A percentile compares a stretch with the other conserved stretches of the same genome.
These are phyloP conservation scores for Anas platyrhynchos DNA, from an alignment of 2,113 vertebrate genomes.

Conservation along the genomic window DNA sequence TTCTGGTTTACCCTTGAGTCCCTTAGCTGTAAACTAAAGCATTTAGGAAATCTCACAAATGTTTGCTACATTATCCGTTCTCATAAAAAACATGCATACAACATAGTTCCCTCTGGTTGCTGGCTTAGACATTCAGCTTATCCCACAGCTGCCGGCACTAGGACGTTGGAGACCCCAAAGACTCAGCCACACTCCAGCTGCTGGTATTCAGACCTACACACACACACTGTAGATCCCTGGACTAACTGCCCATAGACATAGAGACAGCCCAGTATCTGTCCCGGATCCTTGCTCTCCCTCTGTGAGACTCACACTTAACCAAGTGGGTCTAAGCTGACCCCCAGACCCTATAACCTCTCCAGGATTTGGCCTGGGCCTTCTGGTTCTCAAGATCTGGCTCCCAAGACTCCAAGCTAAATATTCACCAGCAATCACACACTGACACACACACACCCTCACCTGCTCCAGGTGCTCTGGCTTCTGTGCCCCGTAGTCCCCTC, in stretches of 20 bases:
- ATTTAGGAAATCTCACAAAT: not conserved
- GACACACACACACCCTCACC: fast-evolving
- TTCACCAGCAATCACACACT: too few relatives aligned
- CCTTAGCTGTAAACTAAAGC: not conserved
- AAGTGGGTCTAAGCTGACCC: not conserved
- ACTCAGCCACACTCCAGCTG: not conserved
- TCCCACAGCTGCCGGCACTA: not conserved
- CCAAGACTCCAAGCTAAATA: not conserved
- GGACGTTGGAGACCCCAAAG: too few relatives aligned
- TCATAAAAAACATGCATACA: not conserved
- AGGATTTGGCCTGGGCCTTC: not conserved
- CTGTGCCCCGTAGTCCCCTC: not conserved
- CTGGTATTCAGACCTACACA: not conserved
- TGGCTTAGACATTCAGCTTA: not conserved
- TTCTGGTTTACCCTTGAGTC: not conserved
- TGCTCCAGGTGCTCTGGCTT: not conserved
- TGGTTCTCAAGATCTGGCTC: not conserved
- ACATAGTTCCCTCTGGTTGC: fast-evolving
- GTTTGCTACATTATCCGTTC: not conserved
- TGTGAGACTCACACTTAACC: fast-evolving
- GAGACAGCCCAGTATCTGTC: not conserved
- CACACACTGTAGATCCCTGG: not conserved
- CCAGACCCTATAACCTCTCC: fast-evolving
- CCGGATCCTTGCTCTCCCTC: not conserved
- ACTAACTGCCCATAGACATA: not conserved